Conservation (phyloP, 2,113 vertebrate species). For the Thamnophis sirtalis region DNA sequence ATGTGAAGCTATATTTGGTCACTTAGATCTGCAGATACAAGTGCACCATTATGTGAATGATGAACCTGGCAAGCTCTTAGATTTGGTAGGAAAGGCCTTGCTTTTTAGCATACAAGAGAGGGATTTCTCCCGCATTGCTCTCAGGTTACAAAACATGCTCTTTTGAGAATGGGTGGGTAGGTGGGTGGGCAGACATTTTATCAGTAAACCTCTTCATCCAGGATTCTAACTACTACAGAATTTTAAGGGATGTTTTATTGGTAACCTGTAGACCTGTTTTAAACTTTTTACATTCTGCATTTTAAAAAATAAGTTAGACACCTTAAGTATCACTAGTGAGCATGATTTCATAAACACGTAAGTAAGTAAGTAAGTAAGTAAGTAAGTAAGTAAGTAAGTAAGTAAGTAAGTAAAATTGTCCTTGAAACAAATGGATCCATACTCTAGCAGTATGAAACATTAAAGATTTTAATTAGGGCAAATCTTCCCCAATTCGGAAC, state of each 20-base stretch:
- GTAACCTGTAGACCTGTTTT: not conserved
- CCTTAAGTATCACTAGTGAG: not conserved
- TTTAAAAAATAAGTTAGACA: not conserved
- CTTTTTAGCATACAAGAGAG: not conserved
- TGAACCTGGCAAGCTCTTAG: not conserved
- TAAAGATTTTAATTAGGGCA: fast-evolving
- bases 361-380: not conserved
- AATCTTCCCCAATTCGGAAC: not conserved
- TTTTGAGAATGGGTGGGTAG: not conserved
- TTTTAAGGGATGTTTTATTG: not conserved
- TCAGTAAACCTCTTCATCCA: not conserved
- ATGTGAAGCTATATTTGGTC: not conserved
- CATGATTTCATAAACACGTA: not conserved
- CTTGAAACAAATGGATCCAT: not conserved
- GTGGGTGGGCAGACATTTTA: not conserved
- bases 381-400: not conserved
- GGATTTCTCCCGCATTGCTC: not conserved
- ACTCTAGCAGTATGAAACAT: not conserved
- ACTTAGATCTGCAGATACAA: not conserved
- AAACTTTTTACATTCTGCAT: not conserved
- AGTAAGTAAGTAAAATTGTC: not conserved
- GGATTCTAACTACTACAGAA: not conserved
- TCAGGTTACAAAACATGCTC: not conserved
- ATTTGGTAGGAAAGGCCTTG: not conserved
- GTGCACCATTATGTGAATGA: not conserved